Conservation (phyloP, 2,797 vertebrate species). For the Cercopithecus petaurista region DNA sequence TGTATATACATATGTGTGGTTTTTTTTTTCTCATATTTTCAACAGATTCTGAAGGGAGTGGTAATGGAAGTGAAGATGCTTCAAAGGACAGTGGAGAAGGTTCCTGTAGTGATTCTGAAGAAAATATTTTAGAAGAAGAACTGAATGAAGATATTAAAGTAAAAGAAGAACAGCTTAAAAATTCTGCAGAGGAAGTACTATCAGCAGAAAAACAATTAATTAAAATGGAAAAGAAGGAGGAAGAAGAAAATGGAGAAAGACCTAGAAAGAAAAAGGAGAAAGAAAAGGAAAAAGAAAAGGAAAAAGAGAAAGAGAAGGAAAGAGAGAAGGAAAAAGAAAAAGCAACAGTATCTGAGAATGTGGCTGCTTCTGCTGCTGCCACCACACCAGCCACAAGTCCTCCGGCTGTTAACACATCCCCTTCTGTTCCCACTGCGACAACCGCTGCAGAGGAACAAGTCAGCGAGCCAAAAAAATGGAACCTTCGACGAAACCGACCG, state of each 20-base stretch:
- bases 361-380: conserved; percentile 23
- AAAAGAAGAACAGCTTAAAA: conserved; percentile 88
- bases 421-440: conserved; percentile 8
- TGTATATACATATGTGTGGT: conserved; percentile 82
- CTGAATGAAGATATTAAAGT: conserved; percentile 83
- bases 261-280: conserved; percentile 89
- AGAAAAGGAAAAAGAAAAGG: conserved; percentile 76
- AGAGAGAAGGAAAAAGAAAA: conserved; percentile 85
- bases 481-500: conserved; percentile 95
- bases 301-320: conserved; percentile 83
- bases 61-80: conserved; percentile 93
- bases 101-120: conserved; percentile 94
- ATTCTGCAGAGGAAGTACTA: conserved; percentile 82
- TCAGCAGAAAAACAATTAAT: conserved; percentile 89
- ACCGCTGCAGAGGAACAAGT: conserved; percentile 87
- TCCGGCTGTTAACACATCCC: conserved; percentile 43
- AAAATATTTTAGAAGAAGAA: conserved; percentile 89
- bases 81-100: conserved; percentile 92
- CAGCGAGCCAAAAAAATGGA: conserved; percentile 97
- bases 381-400: conserved; percentile 59
- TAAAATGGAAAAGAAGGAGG: conserved; percentile 90
- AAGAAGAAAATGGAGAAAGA: conserved; percentile 86
- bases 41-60: conserved; percentile 96
- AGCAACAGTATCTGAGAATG: conserved; percentile 79
- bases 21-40: conserved; percentile 89